Base-by-base conservation (phyloP, 1,140 invertebrate genomes). In the Atta cephalotes region DNA sequence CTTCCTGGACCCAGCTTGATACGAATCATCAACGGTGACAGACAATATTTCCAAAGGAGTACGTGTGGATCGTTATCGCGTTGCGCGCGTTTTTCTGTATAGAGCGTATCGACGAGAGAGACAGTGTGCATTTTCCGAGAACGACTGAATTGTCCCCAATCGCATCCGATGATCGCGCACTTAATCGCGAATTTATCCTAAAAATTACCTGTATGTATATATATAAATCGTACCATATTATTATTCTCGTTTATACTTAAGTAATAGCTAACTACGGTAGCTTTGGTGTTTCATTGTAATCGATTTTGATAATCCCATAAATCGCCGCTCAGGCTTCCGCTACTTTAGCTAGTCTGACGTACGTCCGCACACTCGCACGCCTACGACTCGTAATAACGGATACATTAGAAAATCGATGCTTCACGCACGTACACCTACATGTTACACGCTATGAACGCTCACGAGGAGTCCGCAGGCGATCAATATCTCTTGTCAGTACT, bases 251-350 rank as follows among this genome's bases (percentile, higher is more conserved):
- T 79, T 63, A 68, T 68, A 45, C 51, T 72, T 79, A 74, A 51
- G 72, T 82, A 82, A 68, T 35, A 51, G 31, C 62, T 91, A 88
- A 87, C 86, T 91, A 91, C 72, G 62, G 84, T 90, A 87, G 49
- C 78, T 91, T 76, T 90, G 90, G 89, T 90, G 89, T 91, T 89
- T 80, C 63, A 70, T 90, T 85, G 49, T 68, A 80, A 71, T 82
- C 45, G 28, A 35, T 80, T 86, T 86, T 79, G 81, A 87, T 76
- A 68, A 81, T 87, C 3, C 14, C 78, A 86, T 88, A 85, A 51
- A 58, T 49, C 18, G 21, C 72, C 60, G 45, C 56, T 62, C 31
- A 71, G 7, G 60, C 56, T 63, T 70, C 21, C 66, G 77, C 71
- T 70, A 72, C 14, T 74, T 45, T 28, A 39, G 21, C 35, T 62